Percentiles rank a stretch among this genome's conserved stretches.
phyloP scores from a whole-genome alignment of 2,797 vertebrate species.

The Lacerta viridis region DNA sequence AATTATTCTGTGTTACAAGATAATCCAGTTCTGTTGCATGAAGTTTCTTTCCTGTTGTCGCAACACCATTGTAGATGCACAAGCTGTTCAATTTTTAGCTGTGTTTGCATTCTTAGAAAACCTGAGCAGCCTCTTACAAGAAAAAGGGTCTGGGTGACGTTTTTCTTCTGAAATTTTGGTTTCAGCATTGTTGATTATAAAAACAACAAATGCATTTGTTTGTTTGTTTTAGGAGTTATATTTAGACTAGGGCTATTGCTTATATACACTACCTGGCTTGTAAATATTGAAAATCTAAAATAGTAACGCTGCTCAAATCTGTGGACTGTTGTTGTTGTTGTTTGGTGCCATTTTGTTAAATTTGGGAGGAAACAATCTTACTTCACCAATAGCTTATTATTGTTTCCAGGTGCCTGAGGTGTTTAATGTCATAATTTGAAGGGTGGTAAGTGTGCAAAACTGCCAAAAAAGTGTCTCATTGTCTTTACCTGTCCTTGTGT shows the following conservation, averaged over 20 bases:
- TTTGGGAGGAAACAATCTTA: neutral
- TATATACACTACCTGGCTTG: neutral
- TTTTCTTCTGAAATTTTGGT: no score
- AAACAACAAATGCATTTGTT: neutral
- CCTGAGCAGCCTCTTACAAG: neutral
- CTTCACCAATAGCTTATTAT: neutral
- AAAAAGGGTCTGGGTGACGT: neutral
- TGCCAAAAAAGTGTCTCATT: neutral
- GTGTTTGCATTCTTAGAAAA: conserved; percentile 16
- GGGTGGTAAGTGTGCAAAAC: neutral
- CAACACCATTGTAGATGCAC: neutral
- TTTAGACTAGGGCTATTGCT: neutral
- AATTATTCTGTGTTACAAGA: neutral
- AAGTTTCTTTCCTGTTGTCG: neutral
- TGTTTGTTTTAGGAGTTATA: neutral
- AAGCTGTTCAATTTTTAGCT: neutral
- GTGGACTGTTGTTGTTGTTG: neutral
- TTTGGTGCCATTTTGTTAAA: neutral
- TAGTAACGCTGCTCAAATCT: neutral
- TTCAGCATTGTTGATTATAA: rapidly evolving
- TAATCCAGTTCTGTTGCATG: neutral
- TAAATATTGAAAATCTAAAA: neutral
- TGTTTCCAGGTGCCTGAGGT: neutral
- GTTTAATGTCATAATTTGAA: neutral
- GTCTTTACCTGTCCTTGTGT: neutral